Evolutionary conservation across 30 jellyfish, hydroid and myxozoan species (phyloP).

Genomic region (Catostylus mosaicus): DNA sequence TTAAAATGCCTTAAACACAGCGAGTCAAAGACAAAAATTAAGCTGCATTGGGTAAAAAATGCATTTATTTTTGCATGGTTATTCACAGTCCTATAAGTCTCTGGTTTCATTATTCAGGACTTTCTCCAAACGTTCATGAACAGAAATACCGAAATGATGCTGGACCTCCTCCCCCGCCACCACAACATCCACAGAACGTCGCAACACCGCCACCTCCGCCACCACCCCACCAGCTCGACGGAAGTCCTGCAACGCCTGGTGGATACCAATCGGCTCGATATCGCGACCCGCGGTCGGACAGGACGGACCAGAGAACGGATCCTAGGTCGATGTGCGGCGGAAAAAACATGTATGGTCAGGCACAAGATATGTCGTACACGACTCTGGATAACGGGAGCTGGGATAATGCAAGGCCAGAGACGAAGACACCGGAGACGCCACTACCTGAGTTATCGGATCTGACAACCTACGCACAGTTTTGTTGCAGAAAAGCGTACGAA

Average conservation of each 20-base stretch:
- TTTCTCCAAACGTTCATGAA: constrained; percentile 15
- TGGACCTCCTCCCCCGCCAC: constrained; percentile 97
- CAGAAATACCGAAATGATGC: constrained; percentile 51
- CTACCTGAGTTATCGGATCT: constrained; percentile 68
- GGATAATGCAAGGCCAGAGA: constrained; percentile 16
- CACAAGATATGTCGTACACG: constrained; percentile 20
- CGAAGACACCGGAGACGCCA: constrained; percentile 42
- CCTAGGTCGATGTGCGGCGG: constrained; percentile 26
- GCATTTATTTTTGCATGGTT: no score
- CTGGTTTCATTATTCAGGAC: not conserved
- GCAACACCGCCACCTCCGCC: constrained; percentile 89
- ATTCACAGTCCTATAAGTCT: not conserved
- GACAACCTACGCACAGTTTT: constrained; percentile 54
- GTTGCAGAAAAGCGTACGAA: constrained; percentile 67
- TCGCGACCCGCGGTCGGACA: constrained; percentile 56
- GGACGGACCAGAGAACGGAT: constrained; percentile 56
- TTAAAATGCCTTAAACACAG: no score
- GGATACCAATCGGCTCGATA: constrained; percentile 31
- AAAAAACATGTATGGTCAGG: constrained; percentile 3
- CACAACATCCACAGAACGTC: constrained; percentile 77
- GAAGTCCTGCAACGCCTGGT: constrained; percentile 26
- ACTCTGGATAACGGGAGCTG: constrained; percentile 50
- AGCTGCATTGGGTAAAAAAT: no score
- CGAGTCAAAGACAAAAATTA: no score
- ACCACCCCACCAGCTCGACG: constrained; percentile 62